A percentile compares a stretch with the other conserved stretches of the same genome.
Conservation (phyloP, 2,113 vertebrate genomes). For the Zootoca vivipara region DNA sequence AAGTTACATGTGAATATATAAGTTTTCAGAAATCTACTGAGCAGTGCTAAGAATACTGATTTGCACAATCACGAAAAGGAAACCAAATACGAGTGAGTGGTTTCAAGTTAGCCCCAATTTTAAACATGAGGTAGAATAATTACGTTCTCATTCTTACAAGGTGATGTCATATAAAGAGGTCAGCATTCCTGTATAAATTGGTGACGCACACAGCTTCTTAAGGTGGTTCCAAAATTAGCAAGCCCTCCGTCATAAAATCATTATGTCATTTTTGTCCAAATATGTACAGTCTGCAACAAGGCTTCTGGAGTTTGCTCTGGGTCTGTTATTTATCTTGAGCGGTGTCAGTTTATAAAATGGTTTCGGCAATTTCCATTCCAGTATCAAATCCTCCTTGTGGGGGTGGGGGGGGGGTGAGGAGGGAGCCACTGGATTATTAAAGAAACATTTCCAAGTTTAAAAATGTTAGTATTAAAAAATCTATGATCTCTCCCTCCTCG, state of each 20-base stretch:
- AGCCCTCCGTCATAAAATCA: conserved; percentile 53
- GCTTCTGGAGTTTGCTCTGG: not conserved
- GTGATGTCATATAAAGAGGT: conserved; percentile 17
- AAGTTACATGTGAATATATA: not conserved
- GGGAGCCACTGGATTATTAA: conserved; percentile 31
- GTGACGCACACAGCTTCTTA: conserved; percentile 24
- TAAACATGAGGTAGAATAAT: not conserved
- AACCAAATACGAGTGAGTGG: not conserved
- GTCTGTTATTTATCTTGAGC: conserved; percentile 61
- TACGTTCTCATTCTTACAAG: not conserved
- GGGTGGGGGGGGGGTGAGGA: conserved; percentile 16
- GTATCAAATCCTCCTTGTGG: conserved; percentile 21
- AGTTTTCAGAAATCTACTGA: not conserved
- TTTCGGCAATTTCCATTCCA: conserved; percentile 51
- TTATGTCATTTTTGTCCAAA: conserved; percentile 47
- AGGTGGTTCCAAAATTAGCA: conserved; percentile 40
- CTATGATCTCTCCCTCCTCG: conserved; percentile 1
- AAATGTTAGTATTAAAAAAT: conserved; percentile 20
- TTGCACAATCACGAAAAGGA: not conserved
- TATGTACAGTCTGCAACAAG: conserved; percentile 28
- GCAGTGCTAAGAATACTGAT: not conserved
- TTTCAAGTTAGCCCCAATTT: not conserved
- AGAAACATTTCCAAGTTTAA: conserved; percentile 40
- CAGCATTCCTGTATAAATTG: conserved; percentile 9
- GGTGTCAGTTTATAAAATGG: conserved; percentile 54